A percentile compares a stretch with the other conserved stretches of the same genome.
Evolutionary conservation across 2,888 invertebrate species (phyloP).

Genomic region (Alviniconcha strummeri): DNA sequence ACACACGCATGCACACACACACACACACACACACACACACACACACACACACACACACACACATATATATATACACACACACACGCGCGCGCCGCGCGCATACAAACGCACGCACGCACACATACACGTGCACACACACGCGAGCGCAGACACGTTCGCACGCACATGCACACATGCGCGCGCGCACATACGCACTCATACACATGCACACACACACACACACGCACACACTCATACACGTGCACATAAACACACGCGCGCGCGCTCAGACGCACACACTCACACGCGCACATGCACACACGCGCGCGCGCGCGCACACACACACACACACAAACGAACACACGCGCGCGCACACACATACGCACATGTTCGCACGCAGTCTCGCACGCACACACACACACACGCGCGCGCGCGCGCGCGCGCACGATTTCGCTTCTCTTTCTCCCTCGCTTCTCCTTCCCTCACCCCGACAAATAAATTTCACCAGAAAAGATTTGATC

Average conservation of each 20-base stretch:
- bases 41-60: neutral
- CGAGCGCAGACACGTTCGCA: neutral
- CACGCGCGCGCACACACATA: conserved; percentile 4
- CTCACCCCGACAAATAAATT: too few species aligned
- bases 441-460: too few species aligned
- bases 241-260: neutral
- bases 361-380: neutral
- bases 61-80: too few species aligned
- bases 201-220: too few species aligned
- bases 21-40: conserved; percentile 16
- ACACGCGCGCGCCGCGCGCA: too few species aligned
- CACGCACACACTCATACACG: neutral
- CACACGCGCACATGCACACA: neutral
- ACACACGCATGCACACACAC: conserved; percentile 14
- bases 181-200: too few species aligned
- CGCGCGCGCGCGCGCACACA: neutral
- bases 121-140: too few species aligned
- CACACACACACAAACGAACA: neutral
- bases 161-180: neutral
- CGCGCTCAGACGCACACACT: neutral
- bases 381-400: neutral
- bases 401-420: neutral
- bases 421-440: neutral
- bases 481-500: too few species aligned
- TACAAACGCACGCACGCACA: too few species aligned